phyloP scores from a whole-genome alignment of 1,140 invertebrate genomes.

The Anadara kagoshimensis region DNA sequence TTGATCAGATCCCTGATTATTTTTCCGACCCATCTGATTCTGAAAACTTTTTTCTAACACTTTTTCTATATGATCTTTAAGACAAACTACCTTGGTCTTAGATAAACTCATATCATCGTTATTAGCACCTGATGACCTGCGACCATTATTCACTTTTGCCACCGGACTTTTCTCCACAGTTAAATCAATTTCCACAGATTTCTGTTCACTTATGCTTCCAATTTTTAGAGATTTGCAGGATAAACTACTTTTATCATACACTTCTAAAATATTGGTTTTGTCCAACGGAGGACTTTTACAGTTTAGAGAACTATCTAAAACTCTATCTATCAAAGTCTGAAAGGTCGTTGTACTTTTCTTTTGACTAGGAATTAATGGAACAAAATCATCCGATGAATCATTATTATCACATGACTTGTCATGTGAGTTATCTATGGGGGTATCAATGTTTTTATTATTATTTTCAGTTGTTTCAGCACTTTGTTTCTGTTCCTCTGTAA shows the following conservation, averaged over 20 bases:
- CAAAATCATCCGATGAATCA: background rate
- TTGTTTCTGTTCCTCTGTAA: background rate
- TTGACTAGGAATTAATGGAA: background rate
- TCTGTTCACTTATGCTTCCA: background rate
- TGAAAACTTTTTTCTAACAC: conserved; percentile 59
- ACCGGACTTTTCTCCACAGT: background rate
- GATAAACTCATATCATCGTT: conserved; percentile 34
- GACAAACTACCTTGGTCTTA: conserved; percentile 41
- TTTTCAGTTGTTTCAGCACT: background rate
- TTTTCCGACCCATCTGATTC: too few species aligned
- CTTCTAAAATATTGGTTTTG: background rate
- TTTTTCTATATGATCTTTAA: conserved; percentile 66
- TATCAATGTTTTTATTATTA: background rate
- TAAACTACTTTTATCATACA: background rate
- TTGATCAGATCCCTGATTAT: too few species aligned
- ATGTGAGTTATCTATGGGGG: background rate
- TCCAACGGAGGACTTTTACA: conserved; percentile 3
- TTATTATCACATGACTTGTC: background rate
- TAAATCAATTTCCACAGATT: conserved; percentile 21
- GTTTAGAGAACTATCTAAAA: conserved; percentile 55
- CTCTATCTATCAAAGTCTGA: conserved; percentile 62
- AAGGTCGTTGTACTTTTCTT: conserved; percentile 36
- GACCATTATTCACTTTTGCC: conserved; percentile 1
- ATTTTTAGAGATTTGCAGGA: background rate
- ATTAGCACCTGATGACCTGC: background rate